Conservation (phyloP, 1,140 invertebrate species). For the Hesperophylax magnus region DNA sequence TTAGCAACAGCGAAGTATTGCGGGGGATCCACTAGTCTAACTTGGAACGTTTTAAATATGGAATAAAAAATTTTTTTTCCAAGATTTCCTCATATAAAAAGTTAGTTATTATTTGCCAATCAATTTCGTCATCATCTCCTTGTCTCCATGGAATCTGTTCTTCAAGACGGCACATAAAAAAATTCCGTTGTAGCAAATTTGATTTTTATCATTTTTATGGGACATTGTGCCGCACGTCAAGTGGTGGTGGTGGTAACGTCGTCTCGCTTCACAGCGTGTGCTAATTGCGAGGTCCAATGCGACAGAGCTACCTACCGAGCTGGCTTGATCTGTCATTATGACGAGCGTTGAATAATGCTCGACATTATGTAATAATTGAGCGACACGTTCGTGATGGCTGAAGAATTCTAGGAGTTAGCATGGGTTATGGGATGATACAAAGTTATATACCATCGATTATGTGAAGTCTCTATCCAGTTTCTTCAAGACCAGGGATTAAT, state of each 20-base stretch:
- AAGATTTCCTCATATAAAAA: no score
- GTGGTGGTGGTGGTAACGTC: not conserved
- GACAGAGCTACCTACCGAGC: not conserved
- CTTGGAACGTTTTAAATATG: no score
- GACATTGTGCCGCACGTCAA: constrained; percentile 44
- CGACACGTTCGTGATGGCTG: not conserved
- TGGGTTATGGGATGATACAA: not conserved
- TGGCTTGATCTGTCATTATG: not conserved
- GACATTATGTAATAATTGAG: constrained; percentile 16
- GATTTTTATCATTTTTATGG: constrained; percentile 54
- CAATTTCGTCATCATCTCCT: no score
- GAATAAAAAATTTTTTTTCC: no score
- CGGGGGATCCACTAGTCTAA: no score
- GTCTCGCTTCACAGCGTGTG: constrained; percentile 43
- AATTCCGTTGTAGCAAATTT: constrained; percentile 49
- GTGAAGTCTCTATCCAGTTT: no score
- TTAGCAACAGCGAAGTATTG: no score
- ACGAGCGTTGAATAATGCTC: not conserved
- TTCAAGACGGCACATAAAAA: constrained; percentile 4
- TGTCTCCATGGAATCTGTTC: no score
- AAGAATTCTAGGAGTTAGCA: not conserved
- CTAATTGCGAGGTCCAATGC: constrained; percentile 7
- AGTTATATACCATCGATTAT: no score
- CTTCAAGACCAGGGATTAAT: no score
- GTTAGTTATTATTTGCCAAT: no score